These are phyloP conservation scores for Orycteropus afer DNA, from an alignment of 2,113 vertebrate species.

Conservation along the genomic window DNA sequence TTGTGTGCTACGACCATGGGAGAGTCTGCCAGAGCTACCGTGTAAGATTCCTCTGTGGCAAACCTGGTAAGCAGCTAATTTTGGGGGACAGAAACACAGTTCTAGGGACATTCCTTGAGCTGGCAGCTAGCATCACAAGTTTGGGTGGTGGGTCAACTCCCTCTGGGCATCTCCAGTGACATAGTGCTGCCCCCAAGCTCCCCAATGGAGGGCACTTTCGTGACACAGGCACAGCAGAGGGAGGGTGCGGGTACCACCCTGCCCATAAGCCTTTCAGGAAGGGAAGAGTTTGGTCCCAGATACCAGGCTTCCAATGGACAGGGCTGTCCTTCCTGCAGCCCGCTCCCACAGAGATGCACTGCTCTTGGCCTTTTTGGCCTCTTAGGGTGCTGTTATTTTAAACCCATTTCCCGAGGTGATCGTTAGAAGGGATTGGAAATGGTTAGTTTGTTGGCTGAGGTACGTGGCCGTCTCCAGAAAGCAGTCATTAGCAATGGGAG, in stretches of 20 bases:
- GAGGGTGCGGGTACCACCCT: constrained; percentile 35
- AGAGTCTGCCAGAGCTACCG: constrained; percentile 93
- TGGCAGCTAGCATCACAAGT: neutral
- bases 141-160: neutral
- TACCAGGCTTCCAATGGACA: neutral
- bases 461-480: constrained; percentile 70
- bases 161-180: neutral
- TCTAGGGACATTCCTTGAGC: neutral
- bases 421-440: neutral
- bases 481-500: constrained; percentile 51
- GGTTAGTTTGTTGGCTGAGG: neutral
- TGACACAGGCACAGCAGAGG: neutral
- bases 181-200: accelerated
- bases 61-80: constrained; percentile 88
- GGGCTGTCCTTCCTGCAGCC: neutral
- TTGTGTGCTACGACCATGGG: constrained; percentile 92
- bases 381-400: constrained; percentile 39
- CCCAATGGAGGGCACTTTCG: neutral
- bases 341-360: accelerated
- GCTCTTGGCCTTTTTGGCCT: neutral
- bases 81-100: neutral
- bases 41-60: constrained; percentile 96
- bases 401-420: neutral
- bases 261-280: constrained; percentile 48
- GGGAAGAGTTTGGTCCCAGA: neutral